phyloP scores from a whole-genome alignment of 2,797 vertebrate genomes.

The Leptodactylus fallax region DNA sequence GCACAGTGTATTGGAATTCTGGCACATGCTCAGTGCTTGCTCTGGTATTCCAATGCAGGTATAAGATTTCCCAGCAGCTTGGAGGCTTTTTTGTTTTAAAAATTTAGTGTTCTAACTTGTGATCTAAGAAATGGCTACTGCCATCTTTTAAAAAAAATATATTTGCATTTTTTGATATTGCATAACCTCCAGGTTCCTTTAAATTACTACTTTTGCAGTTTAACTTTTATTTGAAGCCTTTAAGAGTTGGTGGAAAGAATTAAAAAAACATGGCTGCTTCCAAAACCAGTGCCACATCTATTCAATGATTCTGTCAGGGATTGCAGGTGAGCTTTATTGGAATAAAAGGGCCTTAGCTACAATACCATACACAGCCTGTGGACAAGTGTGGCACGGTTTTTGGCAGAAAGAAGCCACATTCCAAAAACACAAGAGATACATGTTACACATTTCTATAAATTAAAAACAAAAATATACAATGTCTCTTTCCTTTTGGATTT shows the following conservation, averaged over 20 bases:
- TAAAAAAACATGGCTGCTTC: background rate
- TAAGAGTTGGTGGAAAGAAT: background rate
- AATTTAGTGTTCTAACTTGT: too few species aligned
- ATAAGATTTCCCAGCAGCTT: too few species aligned
- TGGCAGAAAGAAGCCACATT: background rate
- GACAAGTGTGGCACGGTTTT: background rate
- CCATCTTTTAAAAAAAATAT: too few species aligned
- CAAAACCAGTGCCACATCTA: background rate
- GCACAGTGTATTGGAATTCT: too few species aligned
- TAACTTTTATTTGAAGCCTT: background rate
- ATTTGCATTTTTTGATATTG: background rate
- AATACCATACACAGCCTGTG: too few species aligned
- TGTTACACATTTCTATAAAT: background rate
- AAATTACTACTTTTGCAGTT: background rate
- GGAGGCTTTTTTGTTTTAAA: too few species aligned
- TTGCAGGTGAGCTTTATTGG: background rate
- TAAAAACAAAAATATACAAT: constrained; percentile 10
- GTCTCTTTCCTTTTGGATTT: background rate
- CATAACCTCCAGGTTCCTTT: background rate
- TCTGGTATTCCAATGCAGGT: too few species aligned
- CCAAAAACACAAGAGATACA: background rate
- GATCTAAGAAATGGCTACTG: background rate
- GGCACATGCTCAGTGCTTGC: too few species aligned
- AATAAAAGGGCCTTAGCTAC: background rate
- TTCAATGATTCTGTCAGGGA: background rate